Percentiles rank a stretch among this genome's conserved stretches.
phyloP scores from a whole-genome alignment of 2,113 vertebrate genomes.

The Crotalus tigris region DNA sequence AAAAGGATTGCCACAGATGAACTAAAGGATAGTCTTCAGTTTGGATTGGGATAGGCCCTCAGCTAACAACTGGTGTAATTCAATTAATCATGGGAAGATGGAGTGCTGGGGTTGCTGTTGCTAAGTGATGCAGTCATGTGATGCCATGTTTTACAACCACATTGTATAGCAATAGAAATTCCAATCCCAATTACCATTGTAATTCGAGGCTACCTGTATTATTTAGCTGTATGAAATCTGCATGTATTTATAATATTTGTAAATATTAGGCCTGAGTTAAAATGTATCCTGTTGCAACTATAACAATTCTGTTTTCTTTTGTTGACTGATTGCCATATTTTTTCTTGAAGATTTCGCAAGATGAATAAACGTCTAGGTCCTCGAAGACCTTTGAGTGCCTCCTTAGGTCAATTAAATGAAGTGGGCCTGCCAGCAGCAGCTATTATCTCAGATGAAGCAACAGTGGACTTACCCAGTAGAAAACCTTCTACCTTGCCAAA shows the following conservation, averaged over 20 bases:
- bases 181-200: neutral
- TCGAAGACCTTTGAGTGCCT: constrained; percentile 82
- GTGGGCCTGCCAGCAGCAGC: constrained; percentile 82
- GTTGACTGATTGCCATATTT: constrained; percentile 31
- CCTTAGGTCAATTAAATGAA: constrained; percentile 84
- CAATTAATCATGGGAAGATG: neutral
- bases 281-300: neutral
- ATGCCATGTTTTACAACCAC: neutral
- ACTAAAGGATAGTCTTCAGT: neutral
- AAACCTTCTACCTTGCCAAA: constrained; percentile 88
- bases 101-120: neutral
- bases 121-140: neutral
- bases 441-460: constrained; percentile 84
- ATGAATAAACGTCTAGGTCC: constrained; percentile 95
- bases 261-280: neutral
- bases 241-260: neutral
- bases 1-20: neutral
- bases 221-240: neutral
- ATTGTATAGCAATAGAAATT: neutral
- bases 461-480: constrained; percentile 80
- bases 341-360: constrained; percentile 86
- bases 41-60: neutral
- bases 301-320: neutral
- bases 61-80: neutral
- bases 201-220: neutral